Evolutionary conservation across 2,797 vertebrate genomes (phyloP).

Genomic region (Sphenopsis melanotis): DNA sequence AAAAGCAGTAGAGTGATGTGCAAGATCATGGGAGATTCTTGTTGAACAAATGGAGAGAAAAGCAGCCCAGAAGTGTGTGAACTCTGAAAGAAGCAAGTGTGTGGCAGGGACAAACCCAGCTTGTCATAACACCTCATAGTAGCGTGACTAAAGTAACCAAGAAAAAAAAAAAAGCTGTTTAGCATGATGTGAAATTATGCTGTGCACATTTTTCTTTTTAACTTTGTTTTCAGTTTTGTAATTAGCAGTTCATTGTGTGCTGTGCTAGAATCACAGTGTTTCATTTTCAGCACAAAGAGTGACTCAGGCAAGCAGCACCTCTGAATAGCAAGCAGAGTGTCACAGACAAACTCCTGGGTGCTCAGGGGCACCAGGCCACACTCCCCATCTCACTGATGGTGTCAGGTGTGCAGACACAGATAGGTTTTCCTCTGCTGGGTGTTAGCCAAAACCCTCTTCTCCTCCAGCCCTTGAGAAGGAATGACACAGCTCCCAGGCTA

Average conservation of each 20-base stretch:
- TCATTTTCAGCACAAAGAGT: neutral
- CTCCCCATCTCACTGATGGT: neutral
- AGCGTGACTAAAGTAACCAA: neutral
- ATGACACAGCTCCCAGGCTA: neutral
- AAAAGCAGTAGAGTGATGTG: neutral
- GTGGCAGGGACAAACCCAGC: neutral
- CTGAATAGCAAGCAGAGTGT: neutral
- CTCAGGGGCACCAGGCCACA: neutral
- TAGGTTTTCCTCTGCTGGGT: neutral
- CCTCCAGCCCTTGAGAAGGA: neutral
- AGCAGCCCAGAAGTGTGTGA: neutral
- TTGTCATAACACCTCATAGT: neutral
- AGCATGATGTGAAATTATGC: neutral
- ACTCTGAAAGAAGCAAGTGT: neutral
- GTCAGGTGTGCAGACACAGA: neutral
- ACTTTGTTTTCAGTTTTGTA: neutral
- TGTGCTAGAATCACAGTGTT: neutral
- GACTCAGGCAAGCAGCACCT: neutral
- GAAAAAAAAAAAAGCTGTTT: neutral
- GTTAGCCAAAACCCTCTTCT: neutral
- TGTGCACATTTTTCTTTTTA: neutral
- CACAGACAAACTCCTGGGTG: neutral
- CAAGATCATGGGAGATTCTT: neutral
- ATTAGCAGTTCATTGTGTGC: neutral
- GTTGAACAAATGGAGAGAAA: neutral